These are phyloP conservation scores for Poeciliopsis paucimaculata DNA, from an alignment of 2,797 vertebrate species.

Conservation along the genomic window DNA sequence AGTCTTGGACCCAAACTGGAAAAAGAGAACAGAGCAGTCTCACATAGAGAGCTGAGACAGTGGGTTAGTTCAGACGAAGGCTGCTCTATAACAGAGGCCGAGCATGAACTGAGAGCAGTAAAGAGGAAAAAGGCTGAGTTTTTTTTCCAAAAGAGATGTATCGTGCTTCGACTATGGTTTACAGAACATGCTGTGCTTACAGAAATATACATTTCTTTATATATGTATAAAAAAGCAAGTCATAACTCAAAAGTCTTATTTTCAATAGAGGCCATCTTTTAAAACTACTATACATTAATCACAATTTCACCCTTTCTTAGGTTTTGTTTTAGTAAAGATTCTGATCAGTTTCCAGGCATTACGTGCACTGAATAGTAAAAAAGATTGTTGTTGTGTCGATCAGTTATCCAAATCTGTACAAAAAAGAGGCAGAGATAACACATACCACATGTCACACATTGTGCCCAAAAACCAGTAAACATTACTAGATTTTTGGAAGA, in stretches of 20 bases:
- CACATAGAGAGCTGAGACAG: slow-evolving; percentile 62
- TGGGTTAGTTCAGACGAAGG: slow-evolving; percentile 52
- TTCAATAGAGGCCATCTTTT: slow-evolving; percentile 6
- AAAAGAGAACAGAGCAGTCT: slow-evolving; percentile 59
- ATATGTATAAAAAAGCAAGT: neutral
- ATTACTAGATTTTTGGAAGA: slow-evolving; percentile 63
- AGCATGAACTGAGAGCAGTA: slow-evolving; percentile 53
- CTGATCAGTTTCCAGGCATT: slow-evolving; percentile 12
- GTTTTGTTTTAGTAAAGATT: neutral
- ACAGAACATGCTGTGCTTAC: slow-evolving; percentile 26
- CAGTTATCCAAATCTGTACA: slow-evolving; percentile 21
- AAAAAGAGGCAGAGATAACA: slow-evolving; percentile 59
- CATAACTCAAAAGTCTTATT: neutral
- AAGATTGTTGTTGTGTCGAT: neutral
- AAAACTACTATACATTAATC: neutral
- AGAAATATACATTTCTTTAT: slow-evolving; percentile 17
- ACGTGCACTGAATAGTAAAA: slow-evolving; percentile 3
- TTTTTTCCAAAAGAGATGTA: slow-evolving; percentile 25
- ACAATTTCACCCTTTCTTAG: neutral
- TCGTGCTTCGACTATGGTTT: slow-evolving; percentile 37
- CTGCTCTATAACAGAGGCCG: slow-evolving; percentile 58
- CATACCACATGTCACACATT: slow-evolving; percentile 54
- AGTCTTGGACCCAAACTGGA: slow-evolving; percentile 43
- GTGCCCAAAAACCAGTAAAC: slow-evolving; percentile 27
- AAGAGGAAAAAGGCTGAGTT: slow-evolving; percentile 34